phyloP scores from a whole-genome alignment of 2,113 vertebrate species.

The Oryzias woworae region DNA sequence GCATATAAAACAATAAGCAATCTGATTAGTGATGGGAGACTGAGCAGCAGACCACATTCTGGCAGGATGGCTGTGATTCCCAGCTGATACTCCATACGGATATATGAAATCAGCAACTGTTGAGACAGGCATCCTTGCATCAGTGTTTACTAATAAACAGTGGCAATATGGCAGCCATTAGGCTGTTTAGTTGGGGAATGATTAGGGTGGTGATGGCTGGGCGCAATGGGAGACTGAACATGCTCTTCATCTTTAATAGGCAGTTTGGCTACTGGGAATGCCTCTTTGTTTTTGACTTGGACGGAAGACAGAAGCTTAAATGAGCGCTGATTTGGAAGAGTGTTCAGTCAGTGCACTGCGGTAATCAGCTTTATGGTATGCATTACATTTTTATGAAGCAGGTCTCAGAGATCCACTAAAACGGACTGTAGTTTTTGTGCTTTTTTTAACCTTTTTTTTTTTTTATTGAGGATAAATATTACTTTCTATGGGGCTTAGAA shows the following conservation, averaged over 20 bases:
- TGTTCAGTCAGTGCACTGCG: conserved; percentile 18
- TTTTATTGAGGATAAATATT: background rate
- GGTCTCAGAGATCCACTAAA: background rate
- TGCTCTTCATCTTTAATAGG: conserved; percentile 80
- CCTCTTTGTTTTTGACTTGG: conserved; percentile 59
- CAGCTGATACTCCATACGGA: conserved; percentile 74
- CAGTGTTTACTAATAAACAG: conserved; percentile 77
- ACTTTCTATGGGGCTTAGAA: background rate
- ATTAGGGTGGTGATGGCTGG: conserved; percentile 72
- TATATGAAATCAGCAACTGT: conserved; percentile 72
- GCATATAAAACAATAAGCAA: conserved; percentile 66
- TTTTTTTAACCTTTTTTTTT: background rate
- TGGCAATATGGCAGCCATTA: conserved; percentile 78
- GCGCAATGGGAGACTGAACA: conserved; percentile 67
- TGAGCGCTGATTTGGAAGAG: conserved; percentile 40
- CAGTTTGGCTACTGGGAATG: conserved; percentile 73
- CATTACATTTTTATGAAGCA: conserved; percentile 13
- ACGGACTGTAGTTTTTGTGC: background rate
- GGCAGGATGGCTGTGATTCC: conserved; percentile 64
- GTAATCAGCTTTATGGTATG: conserved; percentile 33
- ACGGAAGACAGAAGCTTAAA: conserved; percentile 51
- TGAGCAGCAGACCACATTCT: conserved; percentile 63
- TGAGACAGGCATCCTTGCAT: conserved; percentile 70
- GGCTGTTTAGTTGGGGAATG: conserved; percentile 72
- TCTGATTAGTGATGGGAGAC: conserved; percentile 63